These are phyloP conservation scores for Eretmochelys imbricata DNA, from an alignment of 2,113 vertebrate genomes.

Conservation along the genomic window DNA sequence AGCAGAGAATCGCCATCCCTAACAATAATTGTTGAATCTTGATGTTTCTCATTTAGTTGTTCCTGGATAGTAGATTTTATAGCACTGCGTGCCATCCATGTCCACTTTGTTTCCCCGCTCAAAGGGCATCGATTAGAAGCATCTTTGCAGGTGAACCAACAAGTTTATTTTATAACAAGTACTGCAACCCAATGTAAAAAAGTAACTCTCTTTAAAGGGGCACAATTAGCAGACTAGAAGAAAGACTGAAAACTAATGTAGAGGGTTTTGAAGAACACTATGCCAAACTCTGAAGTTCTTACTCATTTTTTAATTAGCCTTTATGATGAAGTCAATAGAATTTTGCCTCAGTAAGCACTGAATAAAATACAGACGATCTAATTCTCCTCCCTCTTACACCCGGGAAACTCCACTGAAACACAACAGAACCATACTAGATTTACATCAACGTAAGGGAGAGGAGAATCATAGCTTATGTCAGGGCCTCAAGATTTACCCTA, in stretches of 20 bases:
- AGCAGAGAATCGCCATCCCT: neutral
- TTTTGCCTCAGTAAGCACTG: neutral
- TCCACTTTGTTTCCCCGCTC: neutral
- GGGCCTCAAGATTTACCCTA: neutral
- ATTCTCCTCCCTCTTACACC: neutral
- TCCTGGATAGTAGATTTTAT: neutral
- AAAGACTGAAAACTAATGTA: neutral
- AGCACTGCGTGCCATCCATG: rapidly evolving
- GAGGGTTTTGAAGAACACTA: neutral
- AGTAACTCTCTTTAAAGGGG: neutral
- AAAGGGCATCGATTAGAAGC: neutral
- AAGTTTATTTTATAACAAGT: neutral
- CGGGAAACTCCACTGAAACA: neutral
- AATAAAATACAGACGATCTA: neutral
- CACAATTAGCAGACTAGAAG: neutral
- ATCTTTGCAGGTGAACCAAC: neutral
- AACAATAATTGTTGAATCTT: neutral
- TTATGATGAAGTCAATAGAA: too few relatives aligned
- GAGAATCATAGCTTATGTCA: neutral
- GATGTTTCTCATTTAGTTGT: neutral
- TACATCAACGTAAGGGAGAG: neutral
- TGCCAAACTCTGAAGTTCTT: neutral
- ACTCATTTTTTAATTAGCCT: too few relatives aligned
- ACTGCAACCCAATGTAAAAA: neutral
- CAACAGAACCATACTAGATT: neutral